Evolutionary conservation across 2,888 invertebrate genomes (phyloP).

Genomic region (Drosophila setosimentum): DNA sequence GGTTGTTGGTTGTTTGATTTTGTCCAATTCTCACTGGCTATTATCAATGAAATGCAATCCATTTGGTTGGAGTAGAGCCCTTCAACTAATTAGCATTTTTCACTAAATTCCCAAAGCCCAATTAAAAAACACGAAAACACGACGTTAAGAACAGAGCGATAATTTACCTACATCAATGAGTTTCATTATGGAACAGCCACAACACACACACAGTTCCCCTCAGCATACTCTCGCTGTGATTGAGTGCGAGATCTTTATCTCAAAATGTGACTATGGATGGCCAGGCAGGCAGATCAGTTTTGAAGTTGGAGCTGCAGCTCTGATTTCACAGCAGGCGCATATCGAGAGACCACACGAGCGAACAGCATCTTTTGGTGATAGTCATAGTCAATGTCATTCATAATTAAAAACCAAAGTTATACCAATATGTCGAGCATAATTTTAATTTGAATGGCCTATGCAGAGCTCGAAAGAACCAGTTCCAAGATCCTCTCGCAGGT

Average conservation of each 20-base stretch:
- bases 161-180: slow-evolving; percentile 85
- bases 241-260: slow-evolving; percentile 72
- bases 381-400: slow-evolving; percentile 69
- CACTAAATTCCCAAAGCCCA: slow-evolving; percentile 83
- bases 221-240: slow-evolving; percentile 10
- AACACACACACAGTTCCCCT: slow-evolving; percentile 22
- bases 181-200: slow-evolving; percentile 73
- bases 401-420: slow-evolving; percentile 81
- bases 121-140: slow-evolving; percentile 84
- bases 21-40: slow-evolving; percentile 51
- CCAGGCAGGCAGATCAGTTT: slow-evolving; percentile 30
- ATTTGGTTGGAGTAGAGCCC: slow-evolving; percentile 44
- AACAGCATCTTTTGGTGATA: not conserved
- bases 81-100: slow-evolving; percentile 84
- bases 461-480: not conserved
- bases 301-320: slow-evolving; percentile 59
- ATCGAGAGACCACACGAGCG: slow-evolving; percentile 70
- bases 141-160: slow-evolving; percentile 83
- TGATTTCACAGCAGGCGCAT: slow-evolving; percentile 78
- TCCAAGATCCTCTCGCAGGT: slow-evolving; percentile 36
- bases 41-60: slow-evolving; percentile 81
- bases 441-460: slow-evolving; percentile 70
- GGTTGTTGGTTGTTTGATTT: slow-evolving; percentile 29
- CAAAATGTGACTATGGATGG: slow-evolving; percentile 66
- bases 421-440: slow-evolving; percentile 83